These are phyloP conservation scores for Ciconia nigra DNA, from an alignment of 2,797 vertebrate genomes.

Conservation along the genomic window DNA sequence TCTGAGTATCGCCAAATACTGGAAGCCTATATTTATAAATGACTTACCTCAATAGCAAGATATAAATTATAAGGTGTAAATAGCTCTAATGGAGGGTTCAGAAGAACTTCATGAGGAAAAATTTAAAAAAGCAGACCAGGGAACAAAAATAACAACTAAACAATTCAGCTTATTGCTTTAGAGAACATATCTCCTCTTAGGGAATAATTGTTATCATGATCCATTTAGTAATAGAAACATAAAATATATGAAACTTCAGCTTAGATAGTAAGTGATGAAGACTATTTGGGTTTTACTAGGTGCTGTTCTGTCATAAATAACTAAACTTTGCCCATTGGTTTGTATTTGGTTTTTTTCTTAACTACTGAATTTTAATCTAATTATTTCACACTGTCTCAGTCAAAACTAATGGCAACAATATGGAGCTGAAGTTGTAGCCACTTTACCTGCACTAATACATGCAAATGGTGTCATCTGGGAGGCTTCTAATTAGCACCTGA, in stretches of 20 bases:
- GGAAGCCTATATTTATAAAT: background rate
- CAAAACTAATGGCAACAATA: background rate
- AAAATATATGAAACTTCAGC: background rate
- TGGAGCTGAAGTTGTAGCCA: background rate
- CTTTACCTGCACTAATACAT: background rate
- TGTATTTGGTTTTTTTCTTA: background rate
- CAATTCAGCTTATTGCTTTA: background rate
- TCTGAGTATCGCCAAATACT: background rate
- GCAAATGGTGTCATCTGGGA: background rate
- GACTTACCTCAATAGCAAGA: background rate
- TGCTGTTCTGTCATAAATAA: background rate
- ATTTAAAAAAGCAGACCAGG: background rate
- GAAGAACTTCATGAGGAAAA: background rate
- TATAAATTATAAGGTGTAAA: background rate
- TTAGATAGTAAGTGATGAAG: background rate
- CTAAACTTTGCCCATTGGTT: background rate
- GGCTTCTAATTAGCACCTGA: background rate
- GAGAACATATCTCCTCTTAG: background rate
- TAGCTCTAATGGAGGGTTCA: background rate
- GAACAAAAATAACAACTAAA: background rate
- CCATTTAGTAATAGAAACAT: background rate
- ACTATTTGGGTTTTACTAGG: background rate
- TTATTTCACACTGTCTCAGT: background rate
- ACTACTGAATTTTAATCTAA: background rate
- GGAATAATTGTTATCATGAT: background rate